These are phyloP conservation scores for Pterocles orientalis DNA, from an alignment of 2,113 vertebrate genomes.

Conservation along the genomic window DNA sequence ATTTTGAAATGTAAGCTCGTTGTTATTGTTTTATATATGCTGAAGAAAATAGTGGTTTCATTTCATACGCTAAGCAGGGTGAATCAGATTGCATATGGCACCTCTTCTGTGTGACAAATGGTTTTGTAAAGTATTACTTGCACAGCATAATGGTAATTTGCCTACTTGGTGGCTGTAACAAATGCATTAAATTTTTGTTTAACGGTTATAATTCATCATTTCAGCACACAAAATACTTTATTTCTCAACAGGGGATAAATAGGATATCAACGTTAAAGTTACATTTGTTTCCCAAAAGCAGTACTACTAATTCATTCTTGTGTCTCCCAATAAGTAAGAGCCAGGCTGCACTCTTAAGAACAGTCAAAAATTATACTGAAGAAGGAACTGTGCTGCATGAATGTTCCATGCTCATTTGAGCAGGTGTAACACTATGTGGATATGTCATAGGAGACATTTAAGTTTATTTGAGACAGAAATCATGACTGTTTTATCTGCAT, in stretches of 20 bases:
- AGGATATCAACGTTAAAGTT: constrained; percentile 12
- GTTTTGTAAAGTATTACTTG: constrained; percentile 63
- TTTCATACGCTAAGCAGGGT: constrained; percentile 42
- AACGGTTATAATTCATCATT: constrained; percentile 61
- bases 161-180: constrained; percentile 58
- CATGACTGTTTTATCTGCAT: neutral
- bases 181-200: constrained; percentile 51
- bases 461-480: neutral
- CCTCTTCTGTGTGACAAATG: constrained; percentile 67
- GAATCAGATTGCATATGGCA: constrained; percentile 65
- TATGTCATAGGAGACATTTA: neutral
- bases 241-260: constrained; percentile 57
- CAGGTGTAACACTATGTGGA: neutral
- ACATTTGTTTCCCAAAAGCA: neutral
- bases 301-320: constrained; percentile 16
- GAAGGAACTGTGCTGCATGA: neutral
- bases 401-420: neutral
- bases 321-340: neutral
- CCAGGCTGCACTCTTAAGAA: neutral
- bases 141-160: constrained; percentile 56
- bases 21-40: neutral
- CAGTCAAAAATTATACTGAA: neutral
- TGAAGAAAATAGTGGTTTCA: constrained; percentile 39
- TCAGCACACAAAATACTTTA: constrained; percentile 40
- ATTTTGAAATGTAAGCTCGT: neutral